phyloP scores from a whole-genome alignment of 2,797 vertebrate genomes.

The Mormyrops boulengeri region DNA sequence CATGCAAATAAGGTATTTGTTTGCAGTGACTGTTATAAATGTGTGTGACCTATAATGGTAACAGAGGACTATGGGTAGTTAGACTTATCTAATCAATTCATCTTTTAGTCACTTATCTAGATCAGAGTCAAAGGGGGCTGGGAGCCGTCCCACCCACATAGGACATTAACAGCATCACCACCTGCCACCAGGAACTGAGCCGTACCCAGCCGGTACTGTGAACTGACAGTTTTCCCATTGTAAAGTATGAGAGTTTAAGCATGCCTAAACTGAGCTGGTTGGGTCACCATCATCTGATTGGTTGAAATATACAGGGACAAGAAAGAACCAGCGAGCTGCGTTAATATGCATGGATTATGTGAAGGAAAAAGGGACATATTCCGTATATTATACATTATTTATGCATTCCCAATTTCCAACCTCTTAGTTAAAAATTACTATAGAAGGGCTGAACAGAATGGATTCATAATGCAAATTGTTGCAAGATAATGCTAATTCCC shows the following conservation, averaged over 20 bases:
- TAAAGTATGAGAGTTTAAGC: not conserved
- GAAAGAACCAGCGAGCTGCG: not conserved
- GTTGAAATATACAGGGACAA: not conserved
- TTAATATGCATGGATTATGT: not conserved
- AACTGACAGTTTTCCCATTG: not conserved
- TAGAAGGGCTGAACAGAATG: not conserved
- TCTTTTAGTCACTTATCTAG: not conserved
- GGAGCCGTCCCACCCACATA: not conserved
- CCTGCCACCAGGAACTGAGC: not conserved
- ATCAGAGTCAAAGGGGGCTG: not conserved
- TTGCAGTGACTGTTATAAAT: not conserved
- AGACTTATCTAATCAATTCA: not conserved
- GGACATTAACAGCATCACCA: not conserved
- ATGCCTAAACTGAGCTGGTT: not conserved
- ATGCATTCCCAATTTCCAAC: not conserved
- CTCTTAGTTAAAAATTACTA: not conserved
- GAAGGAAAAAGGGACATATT: not conserved
- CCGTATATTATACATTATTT: not conserved
- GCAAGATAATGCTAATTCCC: not conserved
- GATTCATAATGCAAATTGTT: not conserved
- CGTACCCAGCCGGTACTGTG: not conserved
- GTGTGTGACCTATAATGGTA: not conserved
- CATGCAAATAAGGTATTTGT: not conserved
- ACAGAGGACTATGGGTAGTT: not conserved
- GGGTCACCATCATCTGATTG: not conserved